Evolutionary conservation across 2,888 invertebrate genomes (phyloP).

Genomic region (Leucoma salicis): DNA sequence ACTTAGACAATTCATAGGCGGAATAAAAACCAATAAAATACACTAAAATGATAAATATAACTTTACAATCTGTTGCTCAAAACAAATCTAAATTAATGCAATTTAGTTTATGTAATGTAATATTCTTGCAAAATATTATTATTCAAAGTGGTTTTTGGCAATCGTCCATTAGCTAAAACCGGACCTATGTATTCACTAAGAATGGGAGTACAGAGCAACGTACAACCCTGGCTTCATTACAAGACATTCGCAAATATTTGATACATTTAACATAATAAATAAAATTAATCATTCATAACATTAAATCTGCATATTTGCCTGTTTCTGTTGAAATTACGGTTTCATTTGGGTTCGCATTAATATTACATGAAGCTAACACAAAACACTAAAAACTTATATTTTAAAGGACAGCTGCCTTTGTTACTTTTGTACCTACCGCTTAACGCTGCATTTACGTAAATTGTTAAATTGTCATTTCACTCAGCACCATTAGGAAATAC

Average conservation of each 20-base stretch:
- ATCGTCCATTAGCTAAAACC: slow-evolving; percentile 58
- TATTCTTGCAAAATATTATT: slow-evolving; percentile 51
- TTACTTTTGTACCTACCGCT: slow-evolving; percentile 10
- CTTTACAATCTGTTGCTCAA: background rate
- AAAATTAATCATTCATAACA: slow-evolving; percentile 7
- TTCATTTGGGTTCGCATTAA: slow-evolving; percentile 14
- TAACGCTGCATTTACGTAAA: slow-evolving; percentile 6
- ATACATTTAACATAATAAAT: slow-evolving; percentile 15
- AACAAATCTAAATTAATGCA: slow-evolving; percentile 14
- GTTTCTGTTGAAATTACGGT: slow-evolving; percentile 3
- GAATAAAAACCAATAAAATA: background rate
- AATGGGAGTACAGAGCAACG: slow-evolving; percentile 9
- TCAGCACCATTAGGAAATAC: background rate
- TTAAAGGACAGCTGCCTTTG: slow-evolving; percentile 6
- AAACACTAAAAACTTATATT: slow-evolving; percentile 11
- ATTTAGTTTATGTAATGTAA: slow-evolving; percentile 21
- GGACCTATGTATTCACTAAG: slow-evolving; percentile 11
- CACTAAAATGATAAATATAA: background rate
- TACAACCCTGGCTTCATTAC: slow-evolving; percentile 11
- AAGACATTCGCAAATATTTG: slow-evolving; percentile 9
- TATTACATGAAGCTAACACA: slow-evolving; percentile 10
- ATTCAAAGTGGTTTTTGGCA: slow-evolving; percentile 50
- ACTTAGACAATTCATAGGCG: background rate
- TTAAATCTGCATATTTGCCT: slow-evolving; percentile 8
- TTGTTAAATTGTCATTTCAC: background rate